Percentiles rank a stretch among this genome's conserved stretches.
Evolutionary conservation across 2,888 invertebrate species (phyloP).

Genomic region (Opisthograptis luteolata): DNA sequence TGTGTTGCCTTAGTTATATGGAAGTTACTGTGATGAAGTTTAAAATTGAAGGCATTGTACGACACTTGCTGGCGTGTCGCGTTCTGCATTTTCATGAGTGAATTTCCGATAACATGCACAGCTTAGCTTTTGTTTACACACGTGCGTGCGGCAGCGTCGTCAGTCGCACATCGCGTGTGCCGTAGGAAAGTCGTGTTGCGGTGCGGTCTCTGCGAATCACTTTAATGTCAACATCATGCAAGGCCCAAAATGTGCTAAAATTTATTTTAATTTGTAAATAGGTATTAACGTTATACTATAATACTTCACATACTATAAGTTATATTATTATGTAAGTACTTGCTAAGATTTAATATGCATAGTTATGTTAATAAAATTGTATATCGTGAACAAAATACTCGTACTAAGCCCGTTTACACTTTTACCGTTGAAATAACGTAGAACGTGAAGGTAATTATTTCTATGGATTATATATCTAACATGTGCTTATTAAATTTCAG

Average conservation of each 20-base stretch:
- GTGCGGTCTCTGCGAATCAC: neutral
- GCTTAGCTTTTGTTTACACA: slow-evolving; percentile 1
- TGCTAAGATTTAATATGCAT: slow-evolving; percentile 9
- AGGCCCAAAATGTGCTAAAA: slow-evolving; percentile 19
- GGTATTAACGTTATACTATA: slow-evolving; percentile 15
- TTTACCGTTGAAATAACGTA: neutral
- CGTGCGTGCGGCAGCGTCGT: neutral
- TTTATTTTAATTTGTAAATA: slow-evolving; percentile 23
- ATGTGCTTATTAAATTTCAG: no score
- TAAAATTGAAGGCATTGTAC: no score
- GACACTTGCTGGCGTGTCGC: no score
- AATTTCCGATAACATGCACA: neutral
- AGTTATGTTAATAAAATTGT: slow-evolving; percentile 6
- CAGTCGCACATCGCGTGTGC: slow-evolving; percentile 7
- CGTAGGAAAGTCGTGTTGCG: slow-evolving; percentile 1
- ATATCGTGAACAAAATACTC: neutral
- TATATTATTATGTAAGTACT: slow-evolving; percentile 9
- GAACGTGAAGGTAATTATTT: no score
- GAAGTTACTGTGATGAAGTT: no score
- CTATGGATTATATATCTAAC: no score
- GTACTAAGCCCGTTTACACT: slow-evolving; percentile 7
- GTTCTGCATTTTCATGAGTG: no score
- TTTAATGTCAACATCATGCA: neutral
- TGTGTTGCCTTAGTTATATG: no score
- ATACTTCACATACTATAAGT: slow-evolving; percentile 15